phyloP scores from a whole-genome alignment of 2,113 vertebrate genomes.

The Antechinus flavipes region DNA sequence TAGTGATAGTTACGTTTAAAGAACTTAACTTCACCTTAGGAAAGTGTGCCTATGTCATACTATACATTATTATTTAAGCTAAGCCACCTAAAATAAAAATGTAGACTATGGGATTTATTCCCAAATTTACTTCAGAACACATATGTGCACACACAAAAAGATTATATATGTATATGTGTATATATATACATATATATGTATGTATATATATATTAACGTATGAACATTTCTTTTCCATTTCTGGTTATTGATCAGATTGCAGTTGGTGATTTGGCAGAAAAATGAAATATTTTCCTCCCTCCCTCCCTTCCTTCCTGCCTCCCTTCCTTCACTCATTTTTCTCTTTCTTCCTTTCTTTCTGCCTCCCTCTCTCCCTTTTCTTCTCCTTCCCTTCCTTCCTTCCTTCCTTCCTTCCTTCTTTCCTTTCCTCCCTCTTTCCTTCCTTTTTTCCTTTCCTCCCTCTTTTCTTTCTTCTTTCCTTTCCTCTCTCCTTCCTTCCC shows the following conservation, averaged over 20 bases:
- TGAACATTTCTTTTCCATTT: background rate
- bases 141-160: background rate
- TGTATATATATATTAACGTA: background rate
- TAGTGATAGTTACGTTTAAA: background rate
- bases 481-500: background rate
- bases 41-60: background rate
- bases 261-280: background rate
- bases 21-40: background rate
- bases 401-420: too few species aligned
- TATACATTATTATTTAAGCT: background rate
- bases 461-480: too few species aligned
- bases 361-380: too few species aligned
- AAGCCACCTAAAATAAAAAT: background rate
- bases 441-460: too few species aligned
- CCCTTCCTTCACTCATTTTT: background rate
- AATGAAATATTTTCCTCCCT: background rate
- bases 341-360: too few species aligned
- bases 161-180: background rate
- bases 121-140: background rate
- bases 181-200: too few species aligned
- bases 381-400: too few species aligned
- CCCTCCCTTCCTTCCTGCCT: background rate
- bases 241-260: background rate
- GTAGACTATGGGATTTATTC: background rate
- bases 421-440: too few species aligned